Evolutionary conservation across 2,797 vertebrate species (phyloP).

Genomic region (Mormyrops boulengeri): DNA sequence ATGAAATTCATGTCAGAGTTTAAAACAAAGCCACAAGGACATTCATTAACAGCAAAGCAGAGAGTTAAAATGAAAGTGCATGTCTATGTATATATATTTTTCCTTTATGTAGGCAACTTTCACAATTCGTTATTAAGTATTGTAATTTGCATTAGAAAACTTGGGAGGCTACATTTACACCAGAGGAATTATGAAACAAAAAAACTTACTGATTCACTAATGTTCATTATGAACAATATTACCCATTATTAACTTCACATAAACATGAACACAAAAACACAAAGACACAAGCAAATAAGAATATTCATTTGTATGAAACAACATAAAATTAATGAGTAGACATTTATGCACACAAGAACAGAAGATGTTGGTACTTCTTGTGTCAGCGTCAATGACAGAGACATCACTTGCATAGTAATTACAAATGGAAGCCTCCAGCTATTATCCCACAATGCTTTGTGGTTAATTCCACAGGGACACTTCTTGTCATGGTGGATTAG

Average conservation of each 20-base stretch:
- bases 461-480: background rate
- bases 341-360: background rate
- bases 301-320: background rate
- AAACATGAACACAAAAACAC: background rate
- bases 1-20: background rate
- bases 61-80: background rate
- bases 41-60: background rate
- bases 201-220: background rate
- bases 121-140: background rate
- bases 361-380: background rate
- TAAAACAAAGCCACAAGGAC: background rate
- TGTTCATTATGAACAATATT: background rate
- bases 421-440: background rate
- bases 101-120: background rate
- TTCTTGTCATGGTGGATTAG: background rate
- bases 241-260: background rate
- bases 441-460: background rate
- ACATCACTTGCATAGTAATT: constrained; percentile 4
- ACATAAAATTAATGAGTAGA: background rate
- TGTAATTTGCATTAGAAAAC: background rate
- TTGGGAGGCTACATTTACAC: background rate
- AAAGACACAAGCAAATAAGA: background rate
- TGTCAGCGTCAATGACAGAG: background rate
- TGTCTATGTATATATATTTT: background rate
- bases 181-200: background rate